Base-by-base conservation (phyloP, 2,113 vertebrate species). In the Apteryx mantelli region DNA sequence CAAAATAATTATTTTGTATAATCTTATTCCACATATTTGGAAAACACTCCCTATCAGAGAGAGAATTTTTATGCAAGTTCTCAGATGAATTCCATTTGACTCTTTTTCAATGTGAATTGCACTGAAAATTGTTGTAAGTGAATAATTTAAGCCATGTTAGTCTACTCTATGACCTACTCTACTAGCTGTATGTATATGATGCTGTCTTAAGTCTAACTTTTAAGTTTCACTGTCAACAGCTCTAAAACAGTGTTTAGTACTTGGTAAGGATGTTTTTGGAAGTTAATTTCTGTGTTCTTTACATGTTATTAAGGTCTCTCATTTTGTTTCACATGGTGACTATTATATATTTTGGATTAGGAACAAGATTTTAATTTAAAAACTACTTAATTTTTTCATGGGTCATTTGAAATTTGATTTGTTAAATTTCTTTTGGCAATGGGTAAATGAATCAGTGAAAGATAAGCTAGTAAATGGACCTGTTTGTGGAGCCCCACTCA, bases 351-450 rank as follows among this genome's bases (percentile, higher is more conserved):
- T 89, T 94, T 81, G 24, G 34, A 63, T 91, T 84, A 82, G 22
- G 8, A 58, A 42, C 42, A 52, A 79, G 1, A 26, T 48, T 85
- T 85, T 88, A 89, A 73, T 82, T 88, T 94, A 89, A 89, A 82
- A 52, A 44, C 9, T 13, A 68, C 87, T 78, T 81, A 12, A 30
- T 86, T 90, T 91, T 96, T 40, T 66, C 34, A 55, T 11, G 56
- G 38, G 60, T 73, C 30, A 22, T 28, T 74, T 85, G 40, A 88
- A 86, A 53, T 71, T 19, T 46, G 40, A 28, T 84, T 66, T 58
- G 58, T 75, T 89, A 1, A 87, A 89, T 93, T 89, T 95, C 91
- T 92, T 85, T 75, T 87, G 61, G 42, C 61, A 92, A 20, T 38
- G 44, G 36, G 32, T 44, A 63, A n/a, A 68, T 68, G 18, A 56